phyloP scores from a whole-genome alignment of 1,140 invertebrate species.

The Calosoma granatense region DNA sequence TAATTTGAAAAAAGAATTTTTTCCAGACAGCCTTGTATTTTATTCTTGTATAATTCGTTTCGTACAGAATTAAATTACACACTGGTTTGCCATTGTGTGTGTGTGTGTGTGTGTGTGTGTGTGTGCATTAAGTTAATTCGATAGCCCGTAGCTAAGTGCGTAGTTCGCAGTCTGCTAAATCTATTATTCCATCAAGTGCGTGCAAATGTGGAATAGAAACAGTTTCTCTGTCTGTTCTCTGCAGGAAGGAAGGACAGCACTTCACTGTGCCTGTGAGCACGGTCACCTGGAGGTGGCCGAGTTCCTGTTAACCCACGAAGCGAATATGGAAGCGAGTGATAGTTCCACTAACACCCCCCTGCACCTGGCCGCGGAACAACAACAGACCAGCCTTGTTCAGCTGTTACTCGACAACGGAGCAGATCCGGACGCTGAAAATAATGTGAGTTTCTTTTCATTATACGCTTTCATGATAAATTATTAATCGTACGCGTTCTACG shows the following conservation, averaged over 20 bases:
- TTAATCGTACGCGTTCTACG: too few species aligned
- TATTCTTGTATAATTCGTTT: too few species aligned
- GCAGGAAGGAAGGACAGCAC: constrained; percentile 52
- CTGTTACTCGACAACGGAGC: constrained; percentile 50
- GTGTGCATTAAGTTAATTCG: too few species aligned
- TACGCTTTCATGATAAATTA: constrained; percentile 10
- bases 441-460: constrained; percentile 35
- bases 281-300: constrained; percentile 57
- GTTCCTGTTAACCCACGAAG: constrained; percentile 48
- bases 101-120: too few species aligned
- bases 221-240: constrained; percentile 18
- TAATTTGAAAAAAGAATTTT: too few species aligned
- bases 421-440: constrained; percentile 45
- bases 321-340: constrained; percentile 51
- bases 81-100: background rate
- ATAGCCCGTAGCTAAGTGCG: too few species aligned
- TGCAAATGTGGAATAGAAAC: too few species aligned
- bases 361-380: constrained; percentile 69
- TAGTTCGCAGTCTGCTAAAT: too few species aligned
- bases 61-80: too few species aligned
- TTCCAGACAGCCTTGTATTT: too few species aligned
- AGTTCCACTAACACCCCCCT: constrained; percentile 68
- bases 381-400: constrained; percentile 62
- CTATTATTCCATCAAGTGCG: too few species aligned
- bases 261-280: constrained; percentile 64